A percentile compares a stretch with the other conserved stretches of the same genome.
These are phyloP conservation scores for Cetoscarus ocellatus DNA, from an alignment of 2,797 vertebrate genomes.

Conservation along the genomic window DNA sequence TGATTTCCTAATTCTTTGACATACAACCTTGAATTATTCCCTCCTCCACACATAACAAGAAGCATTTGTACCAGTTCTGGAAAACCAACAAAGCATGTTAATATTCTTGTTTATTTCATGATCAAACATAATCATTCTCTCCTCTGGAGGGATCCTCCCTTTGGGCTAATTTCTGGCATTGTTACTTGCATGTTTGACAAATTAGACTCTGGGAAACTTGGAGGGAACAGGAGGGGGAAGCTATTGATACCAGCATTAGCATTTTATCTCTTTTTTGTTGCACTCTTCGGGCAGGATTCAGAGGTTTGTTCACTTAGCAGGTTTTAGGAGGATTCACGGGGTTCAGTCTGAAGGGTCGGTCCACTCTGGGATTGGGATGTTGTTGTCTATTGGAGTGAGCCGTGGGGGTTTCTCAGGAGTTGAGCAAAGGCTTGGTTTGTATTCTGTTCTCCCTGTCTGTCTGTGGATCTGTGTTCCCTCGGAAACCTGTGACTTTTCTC, in stretches of 20 bases:
- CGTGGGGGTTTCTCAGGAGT: slow-evolving; percentile 40
- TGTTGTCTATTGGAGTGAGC: slow-evolving; percentile 48
- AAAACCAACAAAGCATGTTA: slow-evolving; percentile 83
- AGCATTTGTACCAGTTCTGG: slow-evolving; percentile 76
- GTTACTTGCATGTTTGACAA: slow-evolving; percentile 81
- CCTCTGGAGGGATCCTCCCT: slow-evolving; percentile 75
- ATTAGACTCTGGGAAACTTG: slow-evolving; percentile 73
- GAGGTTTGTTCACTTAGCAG: slow-evolving; percentile 75
- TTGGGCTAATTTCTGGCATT: slow-evolving; percentile 78
- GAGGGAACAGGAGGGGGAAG: slow-evolving; percentile 21
- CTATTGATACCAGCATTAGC: slow-evolving; percentile 66
- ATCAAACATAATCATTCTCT: slow-evolving; percentile 83
- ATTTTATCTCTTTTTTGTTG: slow-evolving; percentile 61
- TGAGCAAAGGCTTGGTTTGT: slow-evolving; percentile 29
- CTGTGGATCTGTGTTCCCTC: slow-evolving; percentile 51
- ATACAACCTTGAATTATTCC: slow-evolving; percentile 84
- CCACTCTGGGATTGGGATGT: slow-evolving; percentile 44
- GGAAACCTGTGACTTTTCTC: slow-evolving; percentile 26
- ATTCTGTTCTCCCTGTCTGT: slow-evolving; percentile 36
- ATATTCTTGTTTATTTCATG: slow-evolving; percentile 84
- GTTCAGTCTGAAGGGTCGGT: slow-evolving; percentile 59
- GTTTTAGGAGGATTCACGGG: slow-evolving; percentile 66
- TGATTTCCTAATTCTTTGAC: slow-evolving; percentile 74
- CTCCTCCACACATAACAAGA: slow-evolving; percentile 70
- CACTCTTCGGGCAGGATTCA: slow-evolving; percentile 56